These are phyloP conservation scores for Genyomyrus donnyi DNA, from an alignment of 2,113 vertebrate genomes.

Conservation along the genomic window DNA sequence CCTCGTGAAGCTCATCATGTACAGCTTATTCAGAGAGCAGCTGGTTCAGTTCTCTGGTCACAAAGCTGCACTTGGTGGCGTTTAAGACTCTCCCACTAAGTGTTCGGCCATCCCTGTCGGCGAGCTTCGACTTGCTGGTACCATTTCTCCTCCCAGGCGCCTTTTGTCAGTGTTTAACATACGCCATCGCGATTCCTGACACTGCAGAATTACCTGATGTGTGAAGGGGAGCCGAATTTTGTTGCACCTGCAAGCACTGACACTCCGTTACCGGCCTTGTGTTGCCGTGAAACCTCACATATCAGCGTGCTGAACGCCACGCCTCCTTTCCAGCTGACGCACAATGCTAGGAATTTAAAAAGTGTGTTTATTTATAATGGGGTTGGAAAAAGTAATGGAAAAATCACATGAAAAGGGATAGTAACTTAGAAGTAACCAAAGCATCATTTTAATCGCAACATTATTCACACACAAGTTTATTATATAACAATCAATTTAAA, in stretches of 20 bases:
- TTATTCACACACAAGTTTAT: background rate
- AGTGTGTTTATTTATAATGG: background rate
- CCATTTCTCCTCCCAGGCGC: background rate
- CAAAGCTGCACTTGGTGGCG: background rate
- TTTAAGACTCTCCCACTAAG: background rate
- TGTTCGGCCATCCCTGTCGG: background rate
- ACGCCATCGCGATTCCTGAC: background rate
- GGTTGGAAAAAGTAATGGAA: background rate
- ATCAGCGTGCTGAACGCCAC: background rate
- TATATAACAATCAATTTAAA: background rate
- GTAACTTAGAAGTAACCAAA: background rate
- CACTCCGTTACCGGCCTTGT: background rate
- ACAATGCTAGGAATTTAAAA: background rate
- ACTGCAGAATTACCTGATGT: background rate
- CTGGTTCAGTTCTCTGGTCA: background rate
- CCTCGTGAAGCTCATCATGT: background rate
- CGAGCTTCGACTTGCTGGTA: background rate
- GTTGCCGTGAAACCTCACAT: background rate
- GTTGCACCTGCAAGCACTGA: background rate
- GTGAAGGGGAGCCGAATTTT: background rate
- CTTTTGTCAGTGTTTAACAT: background rate
- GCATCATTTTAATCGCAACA: background rate
- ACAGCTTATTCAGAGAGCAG: background rate
- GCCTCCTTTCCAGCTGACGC: background rate
- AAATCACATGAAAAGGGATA: background rate